Evolutionary conservation across 2,797 vertebrate species (phyloP).

Genomic region (Coluber constrictor): DNA sequence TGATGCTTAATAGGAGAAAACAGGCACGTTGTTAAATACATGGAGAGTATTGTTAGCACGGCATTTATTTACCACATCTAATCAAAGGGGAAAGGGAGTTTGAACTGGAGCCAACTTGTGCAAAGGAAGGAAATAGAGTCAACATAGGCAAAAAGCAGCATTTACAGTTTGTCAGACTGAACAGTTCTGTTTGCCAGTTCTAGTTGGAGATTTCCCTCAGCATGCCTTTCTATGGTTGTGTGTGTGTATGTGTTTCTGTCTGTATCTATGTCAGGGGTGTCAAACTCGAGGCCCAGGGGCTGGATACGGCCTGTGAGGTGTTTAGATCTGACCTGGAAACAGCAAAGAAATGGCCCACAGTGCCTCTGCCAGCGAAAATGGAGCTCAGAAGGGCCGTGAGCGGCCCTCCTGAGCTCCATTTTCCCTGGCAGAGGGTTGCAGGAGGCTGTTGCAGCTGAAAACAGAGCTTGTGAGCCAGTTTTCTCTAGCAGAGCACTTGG

Average conservation of each 20-base stretch:
- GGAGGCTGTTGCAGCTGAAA: no score
- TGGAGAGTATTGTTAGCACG: not conserved
- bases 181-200: not conserved
- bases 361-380: no score
- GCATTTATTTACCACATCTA: not conserved
- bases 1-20: not conserved
- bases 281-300: no score
- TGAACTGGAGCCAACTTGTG: not conserved
- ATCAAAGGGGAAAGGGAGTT: not conserved
- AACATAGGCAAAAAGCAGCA: not conserved
- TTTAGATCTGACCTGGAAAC: no score
- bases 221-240: not conserved
- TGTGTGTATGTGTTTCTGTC: not conserved
- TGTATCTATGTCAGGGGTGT: not conserved
- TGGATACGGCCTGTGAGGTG: fast-evolving
- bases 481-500: no score
- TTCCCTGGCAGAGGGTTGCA: no score
- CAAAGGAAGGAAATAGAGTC: not conserved
- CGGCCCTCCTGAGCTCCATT: no score
- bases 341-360: no score
- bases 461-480: no score
- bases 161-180: not conserved
- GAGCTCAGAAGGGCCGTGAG: no score
- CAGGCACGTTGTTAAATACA: not conserved
- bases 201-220: not conserved